Percentiles rank a stretch among this genome's conserved stretches.
Conservation (phyloP, 2,888 invertebrate genomes). For the Drosophila ezoana region DNA sequence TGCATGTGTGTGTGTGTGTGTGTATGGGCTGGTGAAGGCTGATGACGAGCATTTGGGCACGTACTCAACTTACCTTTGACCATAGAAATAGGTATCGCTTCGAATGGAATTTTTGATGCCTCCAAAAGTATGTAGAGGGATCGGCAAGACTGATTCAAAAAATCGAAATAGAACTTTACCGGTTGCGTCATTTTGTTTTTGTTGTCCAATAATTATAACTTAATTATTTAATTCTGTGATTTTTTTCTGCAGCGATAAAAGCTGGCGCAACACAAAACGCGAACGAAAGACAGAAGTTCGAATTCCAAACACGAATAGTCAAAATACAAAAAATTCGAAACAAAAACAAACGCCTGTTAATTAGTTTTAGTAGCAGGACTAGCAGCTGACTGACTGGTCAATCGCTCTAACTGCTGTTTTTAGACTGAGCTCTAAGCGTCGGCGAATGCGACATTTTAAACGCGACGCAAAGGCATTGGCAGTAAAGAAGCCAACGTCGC, state of each 20-base stretch:
- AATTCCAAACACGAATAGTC: slow-evolving; percentile 10
- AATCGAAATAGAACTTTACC: slow-evolving; percentile 89
- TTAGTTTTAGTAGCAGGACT: slow-evolving; percentile 19
- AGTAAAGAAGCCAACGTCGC: slow-evolving; percentile 26
- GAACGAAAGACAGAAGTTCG: background rate
- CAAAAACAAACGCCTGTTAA: slow-evolving; percentile 10
- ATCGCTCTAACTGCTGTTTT: slow-evolving; percentile 57
- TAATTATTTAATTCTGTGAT: slow-evolving; percentile 1
- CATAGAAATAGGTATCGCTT: slow-evolving; percentile 87
- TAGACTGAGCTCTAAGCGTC: slow-evolving; percentile 65
- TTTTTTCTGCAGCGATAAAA: slow-evolving; percentile 4
- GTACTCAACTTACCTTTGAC: slow-evolving; percentile 87
- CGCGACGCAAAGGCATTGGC: slow-evolving; percentile 42
- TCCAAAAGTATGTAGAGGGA: slow-evolving; percentile 91
- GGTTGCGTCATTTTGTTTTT: slow-evolving; percentile 82
- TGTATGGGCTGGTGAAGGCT: slow-evolving; percentile 11
- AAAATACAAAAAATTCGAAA: background rate
- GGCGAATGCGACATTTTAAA: slow-evolving; percentile 65
- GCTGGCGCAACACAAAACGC: background rate
- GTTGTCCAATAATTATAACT: background rate
- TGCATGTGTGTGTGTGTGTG: slow-evolving; percentile 6
- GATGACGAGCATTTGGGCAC: slow-evolving; percentile 46
- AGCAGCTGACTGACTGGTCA: slow-evolving; percentile 31
- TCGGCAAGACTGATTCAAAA: slow-evolving; percentile 91
- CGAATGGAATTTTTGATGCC: slow-evolving; percentile 88